These are phyloP conservation scores for Apodemia hepburni DNA, from an alignment of 2,888 invertebrate species.

Conservation along the genomic window DNA sequence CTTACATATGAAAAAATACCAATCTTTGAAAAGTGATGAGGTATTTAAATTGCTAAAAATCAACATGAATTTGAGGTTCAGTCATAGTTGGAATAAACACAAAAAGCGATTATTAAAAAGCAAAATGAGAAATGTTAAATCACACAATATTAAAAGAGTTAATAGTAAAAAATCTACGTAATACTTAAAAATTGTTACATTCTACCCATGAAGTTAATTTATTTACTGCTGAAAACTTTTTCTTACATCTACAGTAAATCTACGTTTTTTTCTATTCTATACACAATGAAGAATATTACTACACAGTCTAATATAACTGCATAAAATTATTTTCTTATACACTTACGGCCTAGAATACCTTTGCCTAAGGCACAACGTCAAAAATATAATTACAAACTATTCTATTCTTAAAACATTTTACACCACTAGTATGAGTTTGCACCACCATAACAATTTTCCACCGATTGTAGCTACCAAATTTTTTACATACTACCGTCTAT, in stretches of 20 bases:
- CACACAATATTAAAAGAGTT: conserved; percentile 33
- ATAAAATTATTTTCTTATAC: conserved; percentile 25
- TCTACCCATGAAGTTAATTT: conserved; percentile 34
- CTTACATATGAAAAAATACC: no score
- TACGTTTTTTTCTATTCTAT: conserved; percentile 54
- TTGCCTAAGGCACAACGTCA: conserved; percentile 60
- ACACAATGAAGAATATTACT: conserved; percentile 31
- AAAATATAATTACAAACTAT: conserved; percentile 47
- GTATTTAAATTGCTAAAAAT: not conserved
- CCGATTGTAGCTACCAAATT: conserved; percentile 30
- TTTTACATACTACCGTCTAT: conserved; percentile 33
- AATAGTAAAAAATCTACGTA: conserved; percentile 46
- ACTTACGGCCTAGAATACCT: conserved; percentile 35
- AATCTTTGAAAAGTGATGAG: no score
- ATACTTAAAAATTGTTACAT: conserved; percentile 42
- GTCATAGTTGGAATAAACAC: conserved; percentile 64
- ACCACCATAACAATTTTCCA: conserved; percentile 67
- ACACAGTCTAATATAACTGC: conserved; percentile 30
- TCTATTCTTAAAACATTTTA: conserved; percentile 58
- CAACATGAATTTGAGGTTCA: conserved; percentile 48
- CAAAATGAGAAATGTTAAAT: conserved; percentile 53
- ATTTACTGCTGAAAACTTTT: conserved; percentile 48
- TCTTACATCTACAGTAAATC: conserved; percentile 58
- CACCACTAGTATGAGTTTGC: conserved; percentile 70
- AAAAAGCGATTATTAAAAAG: conserved; percentile 71